Base-by-base conservation (phyloP, 2,113 vertebrate genomes). In the Panthera tigris region DNA sequence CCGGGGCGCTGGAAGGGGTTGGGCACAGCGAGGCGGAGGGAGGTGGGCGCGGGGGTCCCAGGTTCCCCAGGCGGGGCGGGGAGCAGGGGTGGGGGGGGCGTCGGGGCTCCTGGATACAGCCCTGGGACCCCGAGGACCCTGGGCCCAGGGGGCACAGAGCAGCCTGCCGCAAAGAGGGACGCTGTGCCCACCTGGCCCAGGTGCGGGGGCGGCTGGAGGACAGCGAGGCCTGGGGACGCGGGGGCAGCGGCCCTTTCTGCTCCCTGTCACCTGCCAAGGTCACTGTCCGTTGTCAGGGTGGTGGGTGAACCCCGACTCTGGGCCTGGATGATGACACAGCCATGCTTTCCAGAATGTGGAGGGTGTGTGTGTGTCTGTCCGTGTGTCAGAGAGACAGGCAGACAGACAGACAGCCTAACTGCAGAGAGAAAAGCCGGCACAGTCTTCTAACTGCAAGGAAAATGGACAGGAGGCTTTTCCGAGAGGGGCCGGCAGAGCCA, bases 331-430 rank as follows among this genome's bases (percentile, higher is more conserved):
- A 31, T 13, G 68, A 76, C 57, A 5, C 52, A 2, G 48, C 78
- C 41, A 88, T 55, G 6, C 36, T 76, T 84, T 55, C 41, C 45
- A 25, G 45, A 25, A 18, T 39, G 15, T 9, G 21, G 18, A 15
- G 23, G 5, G 83, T 4, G 76, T 29, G 18, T 16, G 69, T 3
- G 79, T 4, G n/a, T 2, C 18, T 27, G 87, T 31, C 52, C 21
- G 18, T 33, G 9, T 33, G 83, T 41, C 2, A 12, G 9, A 39
- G 29, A 18, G 78, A 73, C 10, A 18, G 78, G 61, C 21, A 52
- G 76, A 21, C 15, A 1, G 57, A 48, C 14, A 55, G 7, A 3
- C 1, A 2, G 9, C 48, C n/a, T 1, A 3, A 10, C 61, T 13
- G 4, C 15, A 61, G 50, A 13, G 21, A 66, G 48, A 27, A 48